These are phyloP conservation scores for Tetramorium bicarinatum DNA, from an alignment of 2,888 invertebrate genomes.

Conservation along the genomic window DNA sequence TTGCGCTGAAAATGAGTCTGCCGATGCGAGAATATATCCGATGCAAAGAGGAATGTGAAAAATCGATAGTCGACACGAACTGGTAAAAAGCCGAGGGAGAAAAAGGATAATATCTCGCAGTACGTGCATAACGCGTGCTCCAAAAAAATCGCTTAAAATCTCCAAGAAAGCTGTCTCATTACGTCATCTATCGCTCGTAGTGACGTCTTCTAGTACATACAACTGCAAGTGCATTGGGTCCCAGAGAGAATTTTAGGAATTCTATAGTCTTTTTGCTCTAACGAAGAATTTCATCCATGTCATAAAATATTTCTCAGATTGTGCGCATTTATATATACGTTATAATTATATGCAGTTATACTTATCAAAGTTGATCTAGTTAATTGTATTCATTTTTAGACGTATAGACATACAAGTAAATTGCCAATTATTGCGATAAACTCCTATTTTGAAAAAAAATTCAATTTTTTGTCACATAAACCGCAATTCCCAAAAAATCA, in stretches of 20 bases:
- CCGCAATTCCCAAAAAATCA: not conserved
- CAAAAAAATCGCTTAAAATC: conserved; percentile 18
- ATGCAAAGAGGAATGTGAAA: conserved; percentile 15
- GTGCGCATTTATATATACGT: not conserved
- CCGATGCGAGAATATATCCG: conserved; percentile 17
- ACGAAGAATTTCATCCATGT: not conserved
- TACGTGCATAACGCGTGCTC: not conserved
- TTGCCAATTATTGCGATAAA: not conserved
- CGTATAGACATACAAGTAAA: not conserved
- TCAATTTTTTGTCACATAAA: not conserved
- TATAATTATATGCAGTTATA: not conserved
- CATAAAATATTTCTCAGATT: not conserved
- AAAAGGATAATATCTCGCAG: conserved; percentile 17
- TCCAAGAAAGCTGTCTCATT: conserved; percentile 7
- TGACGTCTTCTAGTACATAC: not conserved
- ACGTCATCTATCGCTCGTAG: not conserved
- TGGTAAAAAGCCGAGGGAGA: not conserved
- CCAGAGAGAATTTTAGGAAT: not conserved
- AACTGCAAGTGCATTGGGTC: conserved; percentile 2
- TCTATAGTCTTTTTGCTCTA: not conserved
- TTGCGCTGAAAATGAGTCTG: conserved; percentile 37
- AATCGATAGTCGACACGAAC: conserved; percentile 45
- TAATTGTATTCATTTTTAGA: not conserved
- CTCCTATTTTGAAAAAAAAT: not conserved
- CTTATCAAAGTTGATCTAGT: not conserved